Evolutionary conservation across 2,888 invertebrate species (phyloP).

Genomic region (Pristionchus mayeri): DNA sequence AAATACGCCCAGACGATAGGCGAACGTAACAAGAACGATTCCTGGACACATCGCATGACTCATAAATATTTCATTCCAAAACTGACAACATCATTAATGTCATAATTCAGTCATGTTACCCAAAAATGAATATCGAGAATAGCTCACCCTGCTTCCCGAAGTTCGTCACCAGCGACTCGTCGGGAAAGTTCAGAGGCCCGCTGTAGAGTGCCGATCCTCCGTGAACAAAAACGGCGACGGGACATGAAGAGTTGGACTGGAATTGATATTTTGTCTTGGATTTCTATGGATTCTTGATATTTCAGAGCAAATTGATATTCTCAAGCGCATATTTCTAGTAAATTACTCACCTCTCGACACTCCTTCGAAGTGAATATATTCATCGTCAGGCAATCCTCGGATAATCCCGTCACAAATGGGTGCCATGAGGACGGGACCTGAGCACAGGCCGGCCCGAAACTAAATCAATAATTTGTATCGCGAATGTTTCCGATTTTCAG

Average conservation of each 20-base stretch:
- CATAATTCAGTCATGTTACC: not conserved
- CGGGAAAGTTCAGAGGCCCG: not conserved
- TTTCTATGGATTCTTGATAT: not conserved
- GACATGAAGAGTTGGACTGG: conserved; percentile 1
- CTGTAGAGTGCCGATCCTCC: not conserved
- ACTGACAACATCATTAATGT: not conserved
- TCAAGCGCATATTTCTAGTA: not conserved
- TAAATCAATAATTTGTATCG: not conserved
- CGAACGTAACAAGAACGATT: conserved; percentile 3
- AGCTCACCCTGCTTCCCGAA: conserved; percentile 9
- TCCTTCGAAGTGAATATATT: conserved; percentile 12
- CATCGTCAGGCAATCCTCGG: conserved; percentile 34
- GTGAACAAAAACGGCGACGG: conserved; percentile 11
- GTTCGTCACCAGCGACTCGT: not conserved
- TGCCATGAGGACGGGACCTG: not conserved
- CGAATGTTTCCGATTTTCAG: not conserved
- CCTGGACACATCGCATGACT: not conserved
- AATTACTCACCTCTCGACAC: not conserved
- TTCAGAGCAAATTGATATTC: not conserved
- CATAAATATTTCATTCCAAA: not conserved
- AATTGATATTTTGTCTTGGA: not conserved
- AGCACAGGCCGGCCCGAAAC: conserved; percentile 28
- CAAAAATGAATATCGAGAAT: not conserved
- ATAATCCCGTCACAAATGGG: not conserved
- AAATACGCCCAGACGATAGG: conserved; percentile 11